A percentile compares a stretch with the other conserved stretches of the same genome.
These are phyloP conservation scores for Athripsodes cinereus DNA, from an alignment of 2,888 invertebrate species.

Conservation along the genomic window DNA sequence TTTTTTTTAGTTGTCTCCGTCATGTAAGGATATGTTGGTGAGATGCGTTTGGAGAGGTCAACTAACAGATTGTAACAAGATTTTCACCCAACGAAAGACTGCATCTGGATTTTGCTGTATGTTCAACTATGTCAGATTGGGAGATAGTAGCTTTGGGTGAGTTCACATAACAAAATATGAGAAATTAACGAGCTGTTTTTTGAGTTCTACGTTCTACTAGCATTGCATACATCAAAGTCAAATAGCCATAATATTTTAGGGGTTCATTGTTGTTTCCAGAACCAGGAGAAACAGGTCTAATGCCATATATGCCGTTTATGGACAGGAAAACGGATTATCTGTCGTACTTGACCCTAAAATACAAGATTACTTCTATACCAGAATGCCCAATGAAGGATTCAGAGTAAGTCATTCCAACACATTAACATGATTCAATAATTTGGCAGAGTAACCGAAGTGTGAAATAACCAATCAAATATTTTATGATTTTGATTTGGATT, in stretches of 20 bases:
- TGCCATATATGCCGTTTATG: slow-evolving; percentile 7
- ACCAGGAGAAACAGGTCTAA: background rate
- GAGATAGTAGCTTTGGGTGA: slow-evolving; percentile 32
- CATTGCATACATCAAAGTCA: no score
- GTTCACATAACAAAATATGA: no score
- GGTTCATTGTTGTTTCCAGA: background rate
- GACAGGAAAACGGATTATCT: slow-evolving; percentile 31
- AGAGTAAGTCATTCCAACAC: no score
- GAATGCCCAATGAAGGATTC: slow-evolving; percentile 44
- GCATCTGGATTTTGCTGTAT: slow-evolving; percentile 55
- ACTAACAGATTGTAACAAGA: slow-evolving; percentile 39
- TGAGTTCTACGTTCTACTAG: no score
- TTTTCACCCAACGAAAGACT: slow-evolving; percentile 50
- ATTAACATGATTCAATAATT: no score
- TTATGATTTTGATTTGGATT: no score
- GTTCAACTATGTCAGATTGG: slow-evolving; percentile 49
- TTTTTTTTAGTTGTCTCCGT: slow-evolving; percentile 42
- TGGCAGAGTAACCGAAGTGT: no score
- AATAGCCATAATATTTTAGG: no score
- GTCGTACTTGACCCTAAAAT: slow-evolving; percentile 30
- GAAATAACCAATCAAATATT: no score
- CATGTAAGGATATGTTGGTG: slow-evolving; percentile 44
- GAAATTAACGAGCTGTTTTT: no score
- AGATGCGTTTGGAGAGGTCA: slow-evolving; percentile 48
- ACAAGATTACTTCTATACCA: slow-evolving; percentile 47